Evolutionary conservation across 2,888 invertebrate species (phyloP).

Genomic region (Chironomus tentans): DNA sequence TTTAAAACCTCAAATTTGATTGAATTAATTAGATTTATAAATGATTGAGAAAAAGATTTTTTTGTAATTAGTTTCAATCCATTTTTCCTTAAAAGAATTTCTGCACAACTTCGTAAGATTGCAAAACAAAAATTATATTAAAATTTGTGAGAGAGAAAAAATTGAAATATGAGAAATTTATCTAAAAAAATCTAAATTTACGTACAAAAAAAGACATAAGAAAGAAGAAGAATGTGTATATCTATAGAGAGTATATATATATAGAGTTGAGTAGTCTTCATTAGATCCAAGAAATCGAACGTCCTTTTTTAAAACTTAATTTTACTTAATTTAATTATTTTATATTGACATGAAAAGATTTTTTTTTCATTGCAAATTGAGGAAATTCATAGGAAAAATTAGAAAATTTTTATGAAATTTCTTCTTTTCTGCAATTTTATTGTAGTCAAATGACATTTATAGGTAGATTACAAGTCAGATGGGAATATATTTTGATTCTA

Average conservation of each 20-base stretch:
- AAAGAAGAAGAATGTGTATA: slow-evolving; percentile 5
- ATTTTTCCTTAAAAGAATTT: neutral
- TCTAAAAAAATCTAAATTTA: slow-evolving; percentile 22
- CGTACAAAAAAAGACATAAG: slow-evolving; percentile 3
- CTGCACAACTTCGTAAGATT: slow-evolving; percentile 27
- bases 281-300: slow-evolving; percentile 43
- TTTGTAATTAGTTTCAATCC: slow-evolving; percentile 24
- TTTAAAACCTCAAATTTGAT: neutral
- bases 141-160: neutral
- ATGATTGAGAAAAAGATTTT: no score
- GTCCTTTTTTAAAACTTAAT: slow-evolving; percentile 32
- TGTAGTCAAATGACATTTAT: no score
- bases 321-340: neutral
- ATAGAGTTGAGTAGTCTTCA: slow-evolving; percentile 31
- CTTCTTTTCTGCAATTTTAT: no score
- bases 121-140: neutral
- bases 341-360: neutral
- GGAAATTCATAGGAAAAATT: no score
- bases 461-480: no score
- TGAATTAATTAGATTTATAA: no score
- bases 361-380: neutral
- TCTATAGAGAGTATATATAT: slow-evolving; percentile 17
- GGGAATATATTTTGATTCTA: no score
- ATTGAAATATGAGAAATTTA: neutral
- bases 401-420: no score